phyloP scores from a whole-genome alignment of 2,113 vertebrate species.

The Phalacrocorax pelagicus region DNA sequence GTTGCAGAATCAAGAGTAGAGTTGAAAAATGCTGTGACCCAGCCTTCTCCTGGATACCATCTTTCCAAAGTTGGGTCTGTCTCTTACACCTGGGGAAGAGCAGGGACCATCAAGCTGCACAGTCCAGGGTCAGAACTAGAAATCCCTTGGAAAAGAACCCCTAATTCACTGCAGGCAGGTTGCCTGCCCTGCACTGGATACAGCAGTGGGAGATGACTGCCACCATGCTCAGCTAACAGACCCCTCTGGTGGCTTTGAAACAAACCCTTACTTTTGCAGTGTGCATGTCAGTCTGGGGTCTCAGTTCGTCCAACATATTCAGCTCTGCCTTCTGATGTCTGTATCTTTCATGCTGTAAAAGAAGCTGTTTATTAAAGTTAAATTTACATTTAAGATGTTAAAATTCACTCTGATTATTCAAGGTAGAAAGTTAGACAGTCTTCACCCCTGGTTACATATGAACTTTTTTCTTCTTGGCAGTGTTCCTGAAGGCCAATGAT shows the following conservation, averaged over 20 bases:
- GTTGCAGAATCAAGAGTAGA: background rate
- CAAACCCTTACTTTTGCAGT: background rate
- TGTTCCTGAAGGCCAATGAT: background rate
- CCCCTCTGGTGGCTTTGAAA: background rate
- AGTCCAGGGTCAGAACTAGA: background rate
- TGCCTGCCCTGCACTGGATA: background rate
- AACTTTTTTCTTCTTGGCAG: background rate
- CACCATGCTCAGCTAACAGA: background rate
- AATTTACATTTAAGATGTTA: background rate
- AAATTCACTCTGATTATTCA: background rate
- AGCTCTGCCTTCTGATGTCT: background rate
- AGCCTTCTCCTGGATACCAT: background rate
- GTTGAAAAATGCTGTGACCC: background rate
- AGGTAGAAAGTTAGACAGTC: background rate
- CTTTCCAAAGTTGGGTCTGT: background rate
- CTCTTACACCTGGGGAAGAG: background rate
- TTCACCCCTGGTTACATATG: background rate
- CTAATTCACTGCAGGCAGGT: background rate
- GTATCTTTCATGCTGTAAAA: background rate
- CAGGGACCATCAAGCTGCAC: background rate
- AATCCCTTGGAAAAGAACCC: background rate
- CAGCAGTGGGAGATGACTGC: background rate
- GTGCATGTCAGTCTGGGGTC: background rate
- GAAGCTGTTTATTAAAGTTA: background rate
- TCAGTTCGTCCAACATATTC: rapidly evolving